phyloP scores from a whole-genome alignment of 2,113 vertebrate species.

The Forbesichthys papilliferus region DNA sequence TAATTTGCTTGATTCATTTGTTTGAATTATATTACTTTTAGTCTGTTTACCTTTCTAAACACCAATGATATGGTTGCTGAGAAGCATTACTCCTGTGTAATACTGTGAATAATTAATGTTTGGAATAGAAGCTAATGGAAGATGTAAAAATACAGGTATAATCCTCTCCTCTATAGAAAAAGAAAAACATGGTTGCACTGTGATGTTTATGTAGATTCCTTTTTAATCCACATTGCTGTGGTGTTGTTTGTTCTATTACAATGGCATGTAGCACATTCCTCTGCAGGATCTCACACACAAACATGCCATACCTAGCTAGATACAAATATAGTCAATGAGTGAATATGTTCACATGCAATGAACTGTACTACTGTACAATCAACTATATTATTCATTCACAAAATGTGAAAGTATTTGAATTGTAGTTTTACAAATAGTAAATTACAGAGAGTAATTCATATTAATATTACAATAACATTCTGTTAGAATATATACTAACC shows the following conservation, averaged over 20 bases:
- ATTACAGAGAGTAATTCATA: no score
- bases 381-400: no score
- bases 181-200: conserved; percentile 1
- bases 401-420: no score
- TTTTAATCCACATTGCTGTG: conserved; percentile 43
- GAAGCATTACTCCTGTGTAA: conserved; percentile 36
- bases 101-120: conserved; percentile 56
- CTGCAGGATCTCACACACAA: conserved; percentile 20
- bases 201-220: conserved; percentile 54
- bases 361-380: not conserved
- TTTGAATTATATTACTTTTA: no score
- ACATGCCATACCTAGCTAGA: conserved; percentile 28
- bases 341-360: not conserved
- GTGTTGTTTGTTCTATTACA: conserved; percentile 15
- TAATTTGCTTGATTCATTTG: no score
- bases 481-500: no score
- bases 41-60: conserved; percentile 46
- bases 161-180: conserved; percentile 17
- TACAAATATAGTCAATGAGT: conserved; percentile 10
- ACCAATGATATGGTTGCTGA: conserved; percentile 38
- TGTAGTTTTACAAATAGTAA: no score
- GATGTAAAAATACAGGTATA: conserved; percentile 32
- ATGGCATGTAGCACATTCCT: conserved; percentile 34
- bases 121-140: conserved; percentile 46
- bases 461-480: no score